Base-by-base conservation (phyloP, 2,797 vertebrate species). In the Dipus sagitta region DNA sequence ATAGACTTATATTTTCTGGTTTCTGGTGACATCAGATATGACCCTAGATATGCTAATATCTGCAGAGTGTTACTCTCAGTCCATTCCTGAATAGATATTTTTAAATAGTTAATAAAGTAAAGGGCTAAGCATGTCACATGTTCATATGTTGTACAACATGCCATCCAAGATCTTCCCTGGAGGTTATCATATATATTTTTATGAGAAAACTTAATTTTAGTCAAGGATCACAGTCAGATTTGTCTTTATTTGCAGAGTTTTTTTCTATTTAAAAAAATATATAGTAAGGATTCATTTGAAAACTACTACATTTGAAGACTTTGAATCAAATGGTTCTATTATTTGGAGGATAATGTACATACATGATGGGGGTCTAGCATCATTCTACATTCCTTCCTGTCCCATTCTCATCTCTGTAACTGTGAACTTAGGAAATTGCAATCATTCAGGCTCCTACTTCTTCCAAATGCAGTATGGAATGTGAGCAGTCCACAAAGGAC, bases 121-220 rank as follows among this genome's bases (percentile, higher is more conserved):
- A 96, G 93, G 91, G 90, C 87, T 94, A 67, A 76, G 93, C 86
- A 95, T 88, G 89, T 96, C 95, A 96, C 93, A 65, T 58, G 30
- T 81, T 92, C 83, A 81, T 97, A 96, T 80, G 72, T 95, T 96
- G 97, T 98, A 96, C 97, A 98, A 97, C 98, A 97, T 96, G 96
- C 65, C 88, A 95, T 95, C 94, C 88, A 76, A 90, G 93, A 94
- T 94, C 78, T 97, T 97, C 97, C 97, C 96, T 96, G 97, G 96
- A 96, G 96, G 93, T 97, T 98, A 98, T 98, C 96, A 96, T 96
- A 96, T 88, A 86, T 90, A 95, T 97, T 96, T 95, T 96, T 97
- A 86, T 97, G 95, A 95, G 90, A 81, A 79, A 97, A 92, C 96
- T 30, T 95, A 97, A 94, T 94, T 58, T 96, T 96, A 88, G 88